Base-by-base conservation (phyloP, 2,797 vertebrate species). In the Lithobates sylvaticus region DNA sequence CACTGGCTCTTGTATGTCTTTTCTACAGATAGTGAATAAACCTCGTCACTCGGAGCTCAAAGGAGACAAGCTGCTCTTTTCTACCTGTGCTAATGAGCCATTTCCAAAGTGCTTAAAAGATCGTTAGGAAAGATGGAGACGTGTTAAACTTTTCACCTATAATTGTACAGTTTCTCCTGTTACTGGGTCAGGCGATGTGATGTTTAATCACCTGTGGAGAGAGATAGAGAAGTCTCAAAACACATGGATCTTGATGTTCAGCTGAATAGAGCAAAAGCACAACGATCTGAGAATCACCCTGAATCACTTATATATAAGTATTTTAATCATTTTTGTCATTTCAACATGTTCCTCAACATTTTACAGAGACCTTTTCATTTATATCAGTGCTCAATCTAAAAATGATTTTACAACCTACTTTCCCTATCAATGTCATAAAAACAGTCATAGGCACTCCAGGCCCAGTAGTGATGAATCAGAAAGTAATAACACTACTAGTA, bases 41-140 rank as follows among this genome's bases (percentile, higher is more conserved):
- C 21, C 39, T 54, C 2, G 21, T n/a, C 39, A 10, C 13, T 21
- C 3, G 21, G 12, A 32, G 44, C 73, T 26, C 73, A n/a, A 76
- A 47, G n/a, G 5, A 47, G 12, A 9, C n/a, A 29, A 29, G 74
- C 16, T 70, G 65, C 44, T 61, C 47, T 61, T 68, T 42, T 42
- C 76, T 67, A 23, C 67, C 44, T n/a, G 26, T 32, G 23, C 58
- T 72, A 72, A 72, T 72, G 79, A 61, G 79, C 23, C 1, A 81
- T 72, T 80, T 23, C 8, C 5, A 81, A 71, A 36, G 23, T n/a
- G 44, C 67, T 81, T 32, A 81, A 8, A n/a, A 39, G 70, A 72
- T 72, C 36, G 36, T 72, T 72, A 72, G 16, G 13, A 21, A 32
- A 78, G 36, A 8, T 6, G 3, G 77, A 69, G 77, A 67, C 15